These are phyloP conservation scores for Leucophenga maculata DNA, from an alignment of 2,888 invertebrate genomes.

Conservation along the genomic window DNA sequence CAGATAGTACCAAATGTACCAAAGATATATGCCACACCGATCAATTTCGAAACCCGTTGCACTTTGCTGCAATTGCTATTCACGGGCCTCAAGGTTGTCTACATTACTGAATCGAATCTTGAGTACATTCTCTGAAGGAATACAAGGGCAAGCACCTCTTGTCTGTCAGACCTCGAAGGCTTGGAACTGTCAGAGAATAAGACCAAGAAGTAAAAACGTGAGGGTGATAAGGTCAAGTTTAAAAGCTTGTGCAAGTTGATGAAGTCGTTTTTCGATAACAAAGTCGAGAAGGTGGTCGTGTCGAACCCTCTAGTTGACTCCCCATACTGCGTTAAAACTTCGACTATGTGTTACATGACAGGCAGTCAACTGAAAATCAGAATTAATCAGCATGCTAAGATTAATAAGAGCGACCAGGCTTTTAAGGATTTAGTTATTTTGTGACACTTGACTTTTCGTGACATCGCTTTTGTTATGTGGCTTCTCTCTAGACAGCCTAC, in stretches of 20 bases:
- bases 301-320: slow-evolving; percentile 97
- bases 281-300: slow-evolving; percentile 97
- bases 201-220: slow-evolving; percentile 96
- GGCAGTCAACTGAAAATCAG: slow-evolving; percentile 99
- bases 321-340: slow-evolving; percentile 98
- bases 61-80: too few species aligned
- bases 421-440: slow-evolving; percentile 97
- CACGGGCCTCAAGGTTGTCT: slow-evolving; percentile 98
- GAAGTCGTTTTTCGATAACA: slow-evolving; percentile 98
- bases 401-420: slow-evolving; percentile 98
- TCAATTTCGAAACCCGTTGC: too few species aligned
- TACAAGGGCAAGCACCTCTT: slow-evolving; percentile 96
- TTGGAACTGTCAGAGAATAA: slow-evolving; percentile 97
- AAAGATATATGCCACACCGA: too few species aligned
- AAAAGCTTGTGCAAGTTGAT: slow-evolving; percentile 82
- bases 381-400: slow-evolving; percentile 94
- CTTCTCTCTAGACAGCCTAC: slow-evolving; percentile 95
- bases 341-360: slow-evolving; percentile 99
- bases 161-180: slow-evolving; percentile 98
- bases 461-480: slow-evolving; percentile 97
- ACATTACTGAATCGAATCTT: slow-evolving; percentile 99
- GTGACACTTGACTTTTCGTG: slow-evolving; percentile 94
- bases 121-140: slow-evolving; percentile 98
- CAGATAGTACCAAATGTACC: too few species aligned
- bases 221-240: slow-evolving; percentile 83